Conservation (phyloP, 92 coral and sea anemone genomes). For the Porites lobata region DNA sequence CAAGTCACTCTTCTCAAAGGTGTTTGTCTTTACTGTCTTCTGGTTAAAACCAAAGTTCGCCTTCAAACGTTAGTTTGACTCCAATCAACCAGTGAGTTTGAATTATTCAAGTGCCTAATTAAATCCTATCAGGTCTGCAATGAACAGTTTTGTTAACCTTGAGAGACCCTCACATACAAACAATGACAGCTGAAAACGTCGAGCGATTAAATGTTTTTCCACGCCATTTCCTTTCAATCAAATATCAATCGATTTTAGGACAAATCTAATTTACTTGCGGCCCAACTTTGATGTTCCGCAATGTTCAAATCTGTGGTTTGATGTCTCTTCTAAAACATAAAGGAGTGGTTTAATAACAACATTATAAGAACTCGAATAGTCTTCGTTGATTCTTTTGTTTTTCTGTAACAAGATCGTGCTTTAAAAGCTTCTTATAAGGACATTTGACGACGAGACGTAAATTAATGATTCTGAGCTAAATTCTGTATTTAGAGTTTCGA, state of each 20-base stretch:
- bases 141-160: neutral
- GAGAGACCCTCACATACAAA: conserved; percentile 4
- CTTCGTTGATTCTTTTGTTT: too few relatives aligned
- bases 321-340: neutral
- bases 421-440: too few relatives aligned
- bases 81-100: too few relatives aligned
- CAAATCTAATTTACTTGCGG: conserved; percentile 29
- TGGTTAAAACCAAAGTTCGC: too few relatives aligned
- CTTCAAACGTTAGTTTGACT: too few relatives aligned
- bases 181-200: conserved; percentile 23
- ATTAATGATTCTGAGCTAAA: too few relatives aligned
- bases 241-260: conserved; percentile 19
- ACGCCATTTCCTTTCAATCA: conserved; percentile 12
- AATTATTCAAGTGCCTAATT: neutral
- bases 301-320: neutral
- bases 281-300: conserved; percentile 25
- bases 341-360: neutral
- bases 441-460: too few relatives aligned
- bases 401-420: too few relatives aligned
- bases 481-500: too few relatives aligned
- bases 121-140: conserved; percentile 19
- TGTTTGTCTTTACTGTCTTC: too few relatives aligned
- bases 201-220: conserved; percentile 54
- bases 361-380: too few relatives aligned
- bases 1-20: too few relatives aligned